phyloP scores from a whole-genome alignment of 2,888 invertebrate genomes.

The Synergus laeviventris region DNA sequence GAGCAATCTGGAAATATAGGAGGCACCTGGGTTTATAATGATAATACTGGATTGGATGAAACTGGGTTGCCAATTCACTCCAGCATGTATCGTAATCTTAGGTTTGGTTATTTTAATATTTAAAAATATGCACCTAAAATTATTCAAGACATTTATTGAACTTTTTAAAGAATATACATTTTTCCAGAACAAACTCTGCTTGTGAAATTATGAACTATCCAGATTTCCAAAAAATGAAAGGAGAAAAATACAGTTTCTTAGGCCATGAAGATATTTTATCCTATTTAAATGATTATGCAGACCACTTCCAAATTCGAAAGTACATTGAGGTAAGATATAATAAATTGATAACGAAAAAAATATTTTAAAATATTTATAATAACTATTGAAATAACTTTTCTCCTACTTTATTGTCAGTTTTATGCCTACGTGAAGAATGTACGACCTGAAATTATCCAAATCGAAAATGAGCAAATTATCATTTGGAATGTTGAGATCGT shows the following conservation, averaged over 20 bases:
- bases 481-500: conserved; percentile 77
- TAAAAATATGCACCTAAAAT: too few relatives aligned
- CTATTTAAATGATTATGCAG: conserved; percentile 80
- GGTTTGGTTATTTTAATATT: conserved; percentile 74
- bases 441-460: neutral
- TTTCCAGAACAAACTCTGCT: conserved; percentile 85
- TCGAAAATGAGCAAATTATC: neutral
- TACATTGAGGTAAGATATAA: conserved; percentile 80
- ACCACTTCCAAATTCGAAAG: conserved; percentile 80
- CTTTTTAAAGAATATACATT: neutral
- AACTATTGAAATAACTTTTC: neutral
- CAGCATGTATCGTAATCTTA: conserved; percentile 88
- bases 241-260: conserved; percentile 59
- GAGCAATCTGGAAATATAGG: conserved; percentile 84
- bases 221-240: conserved; percentile 82
- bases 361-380: neutral
- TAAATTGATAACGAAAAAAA: neutral
- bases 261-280: conserved; percentile 4
- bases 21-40: conserved; percentile 89
- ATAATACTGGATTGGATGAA: conserved; percentile 80
- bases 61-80: conserved; percentile 84
- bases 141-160: too few relatives aligned
- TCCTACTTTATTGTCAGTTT: neutral
- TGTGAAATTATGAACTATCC: conserved; percentile 88
- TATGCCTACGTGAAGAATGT: neutral